Base-by-base conservation (phyloP, 2,113 vertebrate genomes). In the Hiodon alosoides region DNA sequence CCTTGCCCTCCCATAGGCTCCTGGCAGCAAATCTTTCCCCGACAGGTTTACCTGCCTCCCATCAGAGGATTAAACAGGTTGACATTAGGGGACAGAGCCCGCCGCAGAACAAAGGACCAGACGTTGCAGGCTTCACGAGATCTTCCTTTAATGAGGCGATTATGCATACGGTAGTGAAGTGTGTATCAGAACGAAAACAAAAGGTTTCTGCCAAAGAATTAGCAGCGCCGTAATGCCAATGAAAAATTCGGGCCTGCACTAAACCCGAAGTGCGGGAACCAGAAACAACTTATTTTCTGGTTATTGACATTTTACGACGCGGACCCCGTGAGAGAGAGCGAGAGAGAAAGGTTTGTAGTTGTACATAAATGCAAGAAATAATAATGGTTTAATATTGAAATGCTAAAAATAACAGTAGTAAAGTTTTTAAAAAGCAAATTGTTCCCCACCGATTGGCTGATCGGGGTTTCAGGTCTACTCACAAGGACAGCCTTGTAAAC, bases 81-180 rank as follows among this genome's bases (percentile, higher is more conserved):
- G 73, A 67, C 54, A 57, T 55, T 74, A 4, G 5, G 4, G 53
- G 11, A 31, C 3, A 7, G 13, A 58, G 73, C 46, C 7, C 17
- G 17, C 53, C 16, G 7, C 3, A 7, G 31, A 67, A 59, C 64
- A 74, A 59, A 67, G 73, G 50, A 3, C 64, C 14, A 48, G 0
- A 7, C 67, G 64, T 10, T 17, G 16, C 53, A 10, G 14, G 14
- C 72, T 6, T 48, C 65, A 13, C 4, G 11, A 55, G 57, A 74
- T 46, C 16, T 16, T 57, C 31, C 10, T 67, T 67, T 74, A 66
- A 75, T 75, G 67, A 67, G 65, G 53, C 14, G 52, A 51, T 48
- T 66, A 55, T 31, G 53, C 68, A 59, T 31, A 58, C 52, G 2
- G 55, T 11, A 3, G 47, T 48, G 6, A 4, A 31, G 10, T 9